phyloP scores from a whole-genome alignment of 2,797 vertebrate genomes.

The Chromobotia macracanthus region DNA sequence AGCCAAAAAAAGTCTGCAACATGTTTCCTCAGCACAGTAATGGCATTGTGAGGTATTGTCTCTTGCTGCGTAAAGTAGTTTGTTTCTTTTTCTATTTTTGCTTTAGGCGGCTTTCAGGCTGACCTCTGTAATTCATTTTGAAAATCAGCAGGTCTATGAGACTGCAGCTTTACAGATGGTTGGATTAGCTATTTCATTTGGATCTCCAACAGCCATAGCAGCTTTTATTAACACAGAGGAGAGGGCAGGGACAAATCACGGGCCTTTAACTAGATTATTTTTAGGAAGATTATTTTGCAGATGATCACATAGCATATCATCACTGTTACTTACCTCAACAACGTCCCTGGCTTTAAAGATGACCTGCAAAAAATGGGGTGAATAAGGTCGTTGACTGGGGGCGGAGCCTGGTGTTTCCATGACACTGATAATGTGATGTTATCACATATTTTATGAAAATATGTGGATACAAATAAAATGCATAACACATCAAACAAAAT shows the following conservation, averaged over 20 bases:
- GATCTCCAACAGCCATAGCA: constrained; percentile 40
- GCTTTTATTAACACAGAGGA: constrained; percentile 38
- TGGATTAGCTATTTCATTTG: constrained; percentile 55
- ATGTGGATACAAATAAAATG: too few relatives aligned
- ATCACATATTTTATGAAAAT: too few relatives aligned
- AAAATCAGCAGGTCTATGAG: constrained; percentile 49
- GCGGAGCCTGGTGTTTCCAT: too few relatives aligned
- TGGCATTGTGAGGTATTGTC: constrained; percentile 22
- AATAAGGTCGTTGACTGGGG: too few relatives aligned
- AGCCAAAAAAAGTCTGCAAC: not conserved
- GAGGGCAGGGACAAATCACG: not conserved
- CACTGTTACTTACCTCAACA: not conserved
- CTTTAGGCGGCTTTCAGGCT: constrained; percentile 52
- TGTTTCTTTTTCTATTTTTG: constrained; percentile 18
- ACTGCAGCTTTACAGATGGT: constrained; percentile 49
- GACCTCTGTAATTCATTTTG: constrained; percentile 50
- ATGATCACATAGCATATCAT: not conserved
- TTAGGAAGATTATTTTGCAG: constrained; percentile 31
- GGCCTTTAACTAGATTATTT: constrained; percentile 15
- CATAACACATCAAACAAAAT: too few relatives aligned
- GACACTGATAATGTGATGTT: too few relatives aligned
- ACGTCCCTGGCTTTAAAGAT: not conserved
- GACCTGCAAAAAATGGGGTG: too few relatives aligned
- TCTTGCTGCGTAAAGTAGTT: constrained; percentile 37
- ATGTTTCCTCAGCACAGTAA: constrained; percentile 42